phyloP scores from a whole-genome alignment of 1,140 invertebrate genomes.

The Polypedilum pembai region DNA sequence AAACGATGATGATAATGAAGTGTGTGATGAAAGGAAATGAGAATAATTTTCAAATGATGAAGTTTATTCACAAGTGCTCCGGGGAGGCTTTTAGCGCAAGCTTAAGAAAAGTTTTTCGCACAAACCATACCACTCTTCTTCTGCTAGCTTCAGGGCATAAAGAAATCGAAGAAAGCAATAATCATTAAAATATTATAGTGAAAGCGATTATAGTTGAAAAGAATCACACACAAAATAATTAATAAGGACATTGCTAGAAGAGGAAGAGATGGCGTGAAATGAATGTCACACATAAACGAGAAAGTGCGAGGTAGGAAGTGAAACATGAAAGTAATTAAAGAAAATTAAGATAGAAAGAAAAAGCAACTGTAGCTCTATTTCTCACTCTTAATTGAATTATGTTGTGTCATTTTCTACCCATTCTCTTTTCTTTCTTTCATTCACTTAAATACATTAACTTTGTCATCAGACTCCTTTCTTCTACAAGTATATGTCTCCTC shows the following conservation, averaged over 20 bases:
- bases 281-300: too few species aligned
- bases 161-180: slow-evolving; percentile 12
- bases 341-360: neutral
- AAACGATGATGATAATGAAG: too few species aligned
- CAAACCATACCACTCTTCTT: neutral
- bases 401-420: neutral
- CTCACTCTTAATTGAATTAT: neutral
- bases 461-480: neutral
- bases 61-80: too few species aligned
- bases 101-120: too few species aligned
- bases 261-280: neutral
- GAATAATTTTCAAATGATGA: too few species aligned
- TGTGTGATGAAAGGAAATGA: too few species aligned
- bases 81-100: too few species aligned
- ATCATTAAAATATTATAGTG: neutral
- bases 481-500: neutral
- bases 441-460: neutral
- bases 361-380: neutral
- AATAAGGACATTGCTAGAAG: slow-evolving; percentile 18
- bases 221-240: slow-evolving; percentile 7
- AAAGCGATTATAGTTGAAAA: neutral
- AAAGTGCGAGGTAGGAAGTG: too few species aligned
- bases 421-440: neutral
- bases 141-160: slow-evolving; percentile 5
- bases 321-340: slow-evolving; percentile 16